Base-by-base conservation (phyloP, 2,113 vertebrate species). In the Raja brachyura region DNA sequence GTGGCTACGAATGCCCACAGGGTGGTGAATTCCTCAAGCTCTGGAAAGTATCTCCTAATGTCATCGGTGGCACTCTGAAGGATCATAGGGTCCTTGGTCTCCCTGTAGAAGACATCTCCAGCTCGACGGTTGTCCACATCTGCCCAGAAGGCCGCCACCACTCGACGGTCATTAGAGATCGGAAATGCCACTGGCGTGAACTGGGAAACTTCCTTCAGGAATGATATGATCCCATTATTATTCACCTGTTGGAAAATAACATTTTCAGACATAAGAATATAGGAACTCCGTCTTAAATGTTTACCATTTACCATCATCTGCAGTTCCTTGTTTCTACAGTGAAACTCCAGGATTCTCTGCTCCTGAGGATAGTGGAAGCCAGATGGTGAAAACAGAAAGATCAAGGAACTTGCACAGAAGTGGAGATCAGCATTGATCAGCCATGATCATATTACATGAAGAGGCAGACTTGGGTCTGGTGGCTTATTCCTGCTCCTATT, bases 161-260 rank as follows among this genome's bases (percentile, higher is more conserved):
- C 98, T 0, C 98, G 96, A 11, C 99, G 97, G 96, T 99, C 99
- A 63, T 98, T 98, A 79, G 98, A 98, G n/a, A 99, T 98, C 5
- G 99, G 99, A 94, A 99, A 99, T 79, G 98, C 99, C 88, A 98
- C 98, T 0, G 99, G 98, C 0, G 99, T 99, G 96, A 99, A 99
- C 95, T 99, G 98, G 59, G 99, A 99, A 11, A 99, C 99, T 94
- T 99, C 99, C 93, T 97, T 98, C 94, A 99, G 96, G 96, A 99
- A 99, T 59, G 99, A 99, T 93, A 99, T 97, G 79, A 99, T 96
- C 61, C 99, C 99, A 0, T 99, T 99, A 95, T 99, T 99, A 97
- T 99, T 99, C 48, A 99, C 99, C 99, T 99, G 95, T 20, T 0
- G 48, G 93, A 0, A 86, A 81, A 68, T 88, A 77, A 61, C 68